These are phyloP conservation scores for Neogale vison DNA, from an alignment of 2,113 vertebrate species.

Conservation along the genomic window DNA sequence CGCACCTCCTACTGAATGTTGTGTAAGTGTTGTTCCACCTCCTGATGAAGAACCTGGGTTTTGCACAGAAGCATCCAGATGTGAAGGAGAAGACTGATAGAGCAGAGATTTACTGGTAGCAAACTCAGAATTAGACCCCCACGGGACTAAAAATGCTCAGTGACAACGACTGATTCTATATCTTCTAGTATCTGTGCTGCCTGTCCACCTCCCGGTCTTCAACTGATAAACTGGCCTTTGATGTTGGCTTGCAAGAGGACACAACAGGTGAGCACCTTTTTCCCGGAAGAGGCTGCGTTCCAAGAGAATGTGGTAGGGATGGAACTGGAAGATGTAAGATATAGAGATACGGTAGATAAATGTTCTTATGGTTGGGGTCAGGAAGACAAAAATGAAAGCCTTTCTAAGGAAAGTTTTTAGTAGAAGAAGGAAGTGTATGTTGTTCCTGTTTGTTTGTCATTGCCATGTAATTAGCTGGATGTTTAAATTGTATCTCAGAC, in stretches of 20 bases:
- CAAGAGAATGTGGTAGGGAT: fast-evolving
- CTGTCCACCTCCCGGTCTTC: constrained; percentile 96
- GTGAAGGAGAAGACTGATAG: not conserved
- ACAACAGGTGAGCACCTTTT: constrained; percentile 88
- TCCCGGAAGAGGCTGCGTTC: fast-evolving
- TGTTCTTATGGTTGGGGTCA: not conserved
- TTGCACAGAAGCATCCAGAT: not conserved
- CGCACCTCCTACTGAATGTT: not conserved
- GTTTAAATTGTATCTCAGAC: not conserved
- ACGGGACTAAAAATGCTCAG: not conserved
- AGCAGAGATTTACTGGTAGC: not conserved
- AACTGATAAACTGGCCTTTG: constrained; percentile 97
- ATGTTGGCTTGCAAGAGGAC: constrained; percentile 96
- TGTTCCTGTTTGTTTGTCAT: not conserved
- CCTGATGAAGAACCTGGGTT: not conserved
- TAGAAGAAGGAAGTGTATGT: not conserved
- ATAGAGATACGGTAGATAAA: fast-evolving
- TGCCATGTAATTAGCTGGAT: not conserved
- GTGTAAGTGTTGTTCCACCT: not conserved
- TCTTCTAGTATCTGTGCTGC: constrained; percentile 94
- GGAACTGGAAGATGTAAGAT: too few relatives aligned
- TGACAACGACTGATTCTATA: constrained; percentile 23
- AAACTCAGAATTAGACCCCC: not conserved
- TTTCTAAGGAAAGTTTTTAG: not conserved
- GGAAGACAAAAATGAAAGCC: too few relatives aligned